Evolutionary conservation across 2,113 vertebrate species (phyloP).

Genomic region (Craseonycteris thonglongyai): DNA sequence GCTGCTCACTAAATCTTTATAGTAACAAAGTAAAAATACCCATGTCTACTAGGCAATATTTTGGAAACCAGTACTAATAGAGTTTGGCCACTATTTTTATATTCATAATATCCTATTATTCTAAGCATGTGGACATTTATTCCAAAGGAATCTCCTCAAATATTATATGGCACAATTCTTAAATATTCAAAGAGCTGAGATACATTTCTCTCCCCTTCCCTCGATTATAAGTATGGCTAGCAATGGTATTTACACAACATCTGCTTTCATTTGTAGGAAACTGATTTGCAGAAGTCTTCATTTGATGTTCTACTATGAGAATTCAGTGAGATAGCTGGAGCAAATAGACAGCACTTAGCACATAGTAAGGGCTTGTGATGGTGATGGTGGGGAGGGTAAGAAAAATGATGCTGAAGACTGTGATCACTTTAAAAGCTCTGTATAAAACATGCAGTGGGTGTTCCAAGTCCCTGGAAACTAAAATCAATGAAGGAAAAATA

Average conservation of each 20-base stretch:
- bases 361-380: background rate
- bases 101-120: background rate
- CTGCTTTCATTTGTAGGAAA: background rate
- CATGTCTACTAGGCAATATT: background rate
- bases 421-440: background rate
- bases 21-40: background rate
- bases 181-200: conserved; percentile 3
- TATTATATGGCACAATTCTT: background rate
- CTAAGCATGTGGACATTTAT: background rate
- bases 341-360: background rate
- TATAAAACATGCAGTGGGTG: background rate
- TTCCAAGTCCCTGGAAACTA: background rate
- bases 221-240: background rate
- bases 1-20: background rate
- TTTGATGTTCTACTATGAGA: background rate
- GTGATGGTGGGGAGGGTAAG: background rate
- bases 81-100: background rate
- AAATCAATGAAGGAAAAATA: background rate
- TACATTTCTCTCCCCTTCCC: background rate
- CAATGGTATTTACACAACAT: background rate
- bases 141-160: background rate
- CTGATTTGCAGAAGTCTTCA: background rate
- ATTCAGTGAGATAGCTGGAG: background rate
- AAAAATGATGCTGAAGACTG: background rate
- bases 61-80: background rate